Evolutionary conservation across 2,888 invertebrate genomes (phyloP), one percentile per base, ranked within the genome.

Genomic region (Pharmacophagus antenor): DNA sequence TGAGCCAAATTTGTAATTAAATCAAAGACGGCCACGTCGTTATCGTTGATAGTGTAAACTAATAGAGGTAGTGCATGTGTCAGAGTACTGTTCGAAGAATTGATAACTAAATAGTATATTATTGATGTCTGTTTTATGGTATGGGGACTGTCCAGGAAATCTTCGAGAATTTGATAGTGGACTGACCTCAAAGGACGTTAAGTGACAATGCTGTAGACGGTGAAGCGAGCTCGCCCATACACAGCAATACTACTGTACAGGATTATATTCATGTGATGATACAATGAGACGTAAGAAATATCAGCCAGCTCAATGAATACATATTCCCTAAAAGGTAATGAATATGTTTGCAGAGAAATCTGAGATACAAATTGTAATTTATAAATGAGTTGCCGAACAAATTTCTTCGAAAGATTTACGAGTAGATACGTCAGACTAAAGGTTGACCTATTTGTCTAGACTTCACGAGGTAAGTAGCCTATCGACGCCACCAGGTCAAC

Each of bases 401-500:
- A 31, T 10, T 25, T 25, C 7, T 25, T 5, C 3, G 23, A 25
- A 5, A 25, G 7, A 25, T 7, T n/a, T n/a, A n/a, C 23, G 23
- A 25, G 23, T 25, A 31, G 10, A 10, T 31, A 31, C 15, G 10
- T 31, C 1, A 12, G 8, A 10, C 2, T 3, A 2, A 31, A 46
- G 31, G 31, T 31, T 58, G 55, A 60, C 60, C 60, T 55, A 55
- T 44, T 37, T 42, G 21, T 25, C n/a, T 22, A 47, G 37, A 46
- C 47, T 22, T 18, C 18, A 20, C 48, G 18, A 44, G 18, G 55
- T 55, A 22, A 48, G 53, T 21, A 48, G 20, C 20, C 53, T 22
- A 12, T 49, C n/a, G 23, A 20, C 41, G 53, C 22, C 23, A 50
- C 20, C 55, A 37, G 55, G 60, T 60, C 55, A 60, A 46, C 20